Percentiles rank a stretch among this genome's conserved stretches.
Conservation (phyloP, 2,888 invertebrate species). For the Heliconius cydno region DNA sequence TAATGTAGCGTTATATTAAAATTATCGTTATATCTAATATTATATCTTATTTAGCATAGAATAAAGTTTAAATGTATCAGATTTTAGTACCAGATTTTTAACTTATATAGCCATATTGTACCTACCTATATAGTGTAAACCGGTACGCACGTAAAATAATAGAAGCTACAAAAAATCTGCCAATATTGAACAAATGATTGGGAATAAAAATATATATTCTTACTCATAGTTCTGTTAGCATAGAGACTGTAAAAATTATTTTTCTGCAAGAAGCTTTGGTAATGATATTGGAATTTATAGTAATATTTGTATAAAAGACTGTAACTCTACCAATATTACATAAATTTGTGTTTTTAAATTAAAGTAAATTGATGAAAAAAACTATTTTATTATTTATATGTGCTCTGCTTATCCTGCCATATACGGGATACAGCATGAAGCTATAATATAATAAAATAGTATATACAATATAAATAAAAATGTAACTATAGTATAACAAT, state of each 20-base stretch:
- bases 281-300: too few relatives aligned
- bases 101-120: background rate
- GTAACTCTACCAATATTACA: background rate
- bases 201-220: background rate
- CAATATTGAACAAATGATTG: background rate
- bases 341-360: background rate
- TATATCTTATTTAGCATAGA: background rate
- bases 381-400: too few relatives aligned
- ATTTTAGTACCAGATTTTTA: background rate
- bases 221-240: background rate
- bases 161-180: background rate
- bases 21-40: background rate
- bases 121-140: background rate
- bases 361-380: background rate
- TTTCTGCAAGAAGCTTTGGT: background rate
- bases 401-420: too few relatives aligned
- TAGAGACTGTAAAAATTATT: background rate
- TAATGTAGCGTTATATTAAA: background rate
- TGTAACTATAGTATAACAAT: background rate
- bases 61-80: background rate
- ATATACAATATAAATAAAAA: too few relatives aligned
- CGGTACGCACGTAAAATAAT: background rate
- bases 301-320: background rate
- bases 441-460: too few relatives aligned
- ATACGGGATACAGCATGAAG: too few relatives aligned